phyloP scores from a whole-genome alignment of 2,113 vertebrate genomes.

The Chauna torquata region DNA sequence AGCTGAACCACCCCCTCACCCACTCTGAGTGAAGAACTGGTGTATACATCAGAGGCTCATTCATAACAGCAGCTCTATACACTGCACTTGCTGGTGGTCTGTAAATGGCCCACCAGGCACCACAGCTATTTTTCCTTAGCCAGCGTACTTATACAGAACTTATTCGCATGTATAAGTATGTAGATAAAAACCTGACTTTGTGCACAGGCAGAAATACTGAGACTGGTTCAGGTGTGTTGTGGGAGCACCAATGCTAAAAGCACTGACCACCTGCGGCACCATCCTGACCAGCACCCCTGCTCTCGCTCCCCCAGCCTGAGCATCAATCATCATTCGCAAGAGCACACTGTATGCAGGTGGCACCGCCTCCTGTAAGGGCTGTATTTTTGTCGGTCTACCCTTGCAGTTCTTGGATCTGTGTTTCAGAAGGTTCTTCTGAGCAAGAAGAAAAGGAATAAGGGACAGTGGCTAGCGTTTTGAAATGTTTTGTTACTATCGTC shows the following conservation, averaged over 20 bases:
- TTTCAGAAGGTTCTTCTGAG: background rate
- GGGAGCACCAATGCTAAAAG: background rate
- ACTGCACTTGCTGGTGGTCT: background rate
- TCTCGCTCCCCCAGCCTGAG: background rate
- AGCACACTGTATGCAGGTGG: background rate
- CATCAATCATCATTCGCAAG: background rate
- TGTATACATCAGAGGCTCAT: background rate
- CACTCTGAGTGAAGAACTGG: background rate
- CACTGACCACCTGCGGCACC: accelerated
- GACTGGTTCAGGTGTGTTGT: background rate
- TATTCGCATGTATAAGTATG: background rate
- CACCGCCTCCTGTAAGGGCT: background rate
- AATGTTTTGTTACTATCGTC: background rate
- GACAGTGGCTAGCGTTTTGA: background rate
- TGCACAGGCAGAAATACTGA: background rate
- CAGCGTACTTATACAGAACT: accelerated
- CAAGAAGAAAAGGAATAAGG: background rate
- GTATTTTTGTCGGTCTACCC: background rate
- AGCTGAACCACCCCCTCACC: background rate
- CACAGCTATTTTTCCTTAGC: background rate
- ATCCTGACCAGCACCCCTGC: background rate
- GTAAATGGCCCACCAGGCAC: background rate
- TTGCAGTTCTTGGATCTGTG: background rate
- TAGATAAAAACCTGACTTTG: background rate
- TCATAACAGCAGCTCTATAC: background rate